Base-by-base conservation (phyloP, 2,797 vertebrate genomes). In the Sitta carolinensis region DNA sequence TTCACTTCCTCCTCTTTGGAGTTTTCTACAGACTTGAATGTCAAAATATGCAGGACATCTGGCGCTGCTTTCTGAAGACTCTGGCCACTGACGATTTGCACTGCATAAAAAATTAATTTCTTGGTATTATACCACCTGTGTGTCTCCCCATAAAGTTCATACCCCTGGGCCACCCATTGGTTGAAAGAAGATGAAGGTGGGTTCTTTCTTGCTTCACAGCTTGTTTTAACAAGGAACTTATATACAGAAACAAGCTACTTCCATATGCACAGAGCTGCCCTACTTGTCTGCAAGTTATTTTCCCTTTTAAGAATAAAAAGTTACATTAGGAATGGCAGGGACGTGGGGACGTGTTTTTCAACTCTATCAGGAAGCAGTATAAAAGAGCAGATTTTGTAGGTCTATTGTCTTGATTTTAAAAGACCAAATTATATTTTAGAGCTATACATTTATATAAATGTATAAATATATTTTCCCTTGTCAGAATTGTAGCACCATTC, bases 1-100 rank as follows among this genome's bases (percentile, higher is more conserved):
- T 95, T 81, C 90, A 89, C 67, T 91, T 96, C 90, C 88, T 84
- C 12, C 59, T 96, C 83, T 88, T 88, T n/a, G 23, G 80, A 86
- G 48, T 10, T 69, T 91, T 90, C 78, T 77, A 66, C 36, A 91
- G 69, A 66, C 51, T 81, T 29, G 12, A 23, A n/a, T 40, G 21
- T 22, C 90, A 87, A 88, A 86, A 86, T 50, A 90, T 29, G 79
- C 51, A 55, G 45, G 74, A 55, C 61, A 78, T 38, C 74, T 84
- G 57, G 27, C 73, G 50, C 30, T 77, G 45, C 38, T 89, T 93
- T 84, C 63, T 79, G 70, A 29, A 63, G 30, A 48, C 26, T 90
- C 55, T 40, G 38, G 30, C 11, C 72, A 54, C 36, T 26, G 52
- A 54, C 0, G 0, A 77, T 42, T 83, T 48, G 8, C 20, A 54